Evolutionary conservation across 1,140 invertebrate genomes (phyloP).

Genomic region (Diplogasteroides magnus): DNA sequence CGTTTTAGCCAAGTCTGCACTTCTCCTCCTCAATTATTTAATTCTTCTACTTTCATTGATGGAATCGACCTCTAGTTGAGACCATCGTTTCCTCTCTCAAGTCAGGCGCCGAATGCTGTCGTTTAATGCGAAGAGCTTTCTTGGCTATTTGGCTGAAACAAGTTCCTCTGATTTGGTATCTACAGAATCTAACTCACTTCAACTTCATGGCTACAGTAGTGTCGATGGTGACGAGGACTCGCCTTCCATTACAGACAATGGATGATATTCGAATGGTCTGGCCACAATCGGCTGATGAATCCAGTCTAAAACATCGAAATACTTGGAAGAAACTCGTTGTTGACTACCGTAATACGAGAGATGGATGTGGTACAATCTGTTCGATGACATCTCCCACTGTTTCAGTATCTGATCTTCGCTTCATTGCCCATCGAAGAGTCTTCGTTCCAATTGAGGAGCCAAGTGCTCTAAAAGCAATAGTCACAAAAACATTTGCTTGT

Average conservation of each 20-base stretch:
- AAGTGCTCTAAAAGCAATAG: background rate
- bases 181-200: background rate
- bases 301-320: conserved; percentile 14
- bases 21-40: background rate
- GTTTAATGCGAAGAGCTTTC: background rate
- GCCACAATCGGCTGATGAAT: conserved; percentile 4
- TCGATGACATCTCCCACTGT: background rate
- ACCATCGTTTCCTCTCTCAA: conserved; percentile 17
- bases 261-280: conserved; percentile 12
- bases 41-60: background rate
- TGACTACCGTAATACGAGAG: background rate
- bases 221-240: conserved; percentile 8
- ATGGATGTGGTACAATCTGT: background rate
- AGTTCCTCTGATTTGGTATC: background rate
- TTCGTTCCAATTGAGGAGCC: background rate
- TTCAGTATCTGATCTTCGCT: background rate
- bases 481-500: background rate
- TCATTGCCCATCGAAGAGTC: background rate
- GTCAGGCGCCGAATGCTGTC: conserved; percentile 14
- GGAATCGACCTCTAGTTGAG: background rate
- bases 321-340: background rate
- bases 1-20: conserved; percentile 19
- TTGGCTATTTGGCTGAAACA: conserved; percentile 1
- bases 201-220: conserved; percentile 4
- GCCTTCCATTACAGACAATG: background rate